Base-by-base conservation (phyloP, 2,888 invertebrate genomes). In the Drosophila anomelani region DNA sequence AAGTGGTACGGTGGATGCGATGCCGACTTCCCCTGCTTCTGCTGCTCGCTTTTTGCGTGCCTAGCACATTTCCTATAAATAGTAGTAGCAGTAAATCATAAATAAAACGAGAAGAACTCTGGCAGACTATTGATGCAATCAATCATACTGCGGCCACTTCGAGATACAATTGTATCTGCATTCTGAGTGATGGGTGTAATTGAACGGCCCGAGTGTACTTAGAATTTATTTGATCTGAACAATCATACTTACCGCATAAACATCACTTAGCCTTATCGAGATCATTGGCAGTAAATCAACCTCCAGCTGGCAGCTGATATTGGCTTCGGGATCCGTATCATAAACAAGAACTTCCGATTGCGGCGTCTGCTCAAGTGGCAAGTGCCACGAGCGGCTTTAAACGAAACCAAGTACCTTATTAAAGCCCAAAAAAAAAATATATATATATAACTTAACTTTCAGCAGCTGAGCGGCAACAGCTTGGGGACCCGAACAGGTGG, bases 321-420 rank as follows among this genome's bases (percentile, higher is more conserved):
- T 41, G 54, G 78, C 66, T n/a, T n/a, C 41, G 49, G 53, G 61
- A 38, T 64, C 60, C 62, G 61, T 87, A 81, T 87, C 82, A 87
- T 85, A 81, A 83, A 85, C 76, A 81, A 70, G 76, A 71, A 85
- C 83, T 82, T 83, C 88, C 83, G 88, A 87, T 87, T 81, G 79
- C 56, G 81, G 66, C 66, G 63, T 63, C 71, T 67, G 73, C 58
- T 63, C 81, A 68, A 68, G 74, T 79, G 82, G 74, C 84, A 75
- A 81, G 76, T 85, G 85, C 80, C 87, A 81, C 82, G 80, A 79
- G 85, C 79, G 69, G 57, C 70, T 38, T 57, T 32, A 57, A 39
- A 59, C 55, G 38, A 56, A 20, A 56, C 44, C 44, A 17, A 57
- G 43, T 55, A 58, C 13, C 73, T 59, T 55, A 74, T 74, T 73